A percentile compares a stretch with the other conserved stretches of the same genome.
Evolutionary conservation across 1,140 invertebrate species (phyloP).

Genomic region (Drosophila pandora): DNA sequence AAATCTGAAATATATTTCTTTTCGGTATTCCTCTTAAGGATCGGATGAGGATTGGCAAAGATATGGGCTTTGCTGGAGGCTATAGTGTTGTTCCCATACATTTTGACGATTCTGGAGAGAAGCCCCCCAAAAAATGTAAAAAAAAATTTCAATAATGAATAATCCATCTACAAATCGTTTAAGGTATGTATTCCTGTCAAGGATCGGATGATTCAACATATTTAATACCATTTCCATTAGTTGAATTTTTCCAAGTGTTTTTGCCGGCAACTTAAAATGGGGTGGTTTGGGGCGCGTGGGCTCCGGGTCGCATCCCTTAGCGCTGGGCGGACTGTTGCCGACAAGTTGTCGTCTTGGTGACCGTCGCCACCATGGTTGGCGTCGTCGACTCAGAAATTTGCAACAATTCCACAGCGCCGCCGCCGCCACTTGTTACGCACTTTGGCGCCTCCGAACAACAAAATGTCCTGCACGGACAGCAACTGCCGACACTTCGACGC

Average conservation of each 20-base stretch:
- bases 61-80: too few species aligned
- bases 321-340: conserved; percentile 58
- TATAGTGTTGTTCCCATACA: too few species aligned
- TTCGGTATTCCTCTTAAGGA: too few species aligned
- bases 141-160: too few species aligned
- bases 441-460: conserved; percentile 62
- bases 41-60: too few species aligned
- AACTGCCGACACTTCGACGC: conserved; percentile 41
- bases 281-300: conserved; percentile 28
- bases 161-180: too few species aligned
- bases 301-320: conserved; percentile 47
- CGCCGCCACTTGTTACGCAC: conserved; percentile 77
- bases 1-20: too few species aligned
- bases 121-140: too few species aligned
- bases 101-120: too few species aligned
- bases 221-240: too few species aligned
- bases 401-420: conserved; percentile 65
- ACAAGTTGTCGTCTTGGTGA: conserved; percentile 75
- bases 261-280: background rate
- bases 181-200: too few species aligned
- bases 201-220: too few species aligned
- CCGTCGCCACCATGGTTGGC: conserved; percentile 58
- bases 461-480: conserved; percentile 23
- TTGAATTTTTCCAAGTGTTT: conserved; percentile 20
- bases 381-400: conserved; percentile 59